Percentiles rank a stretch among this genome's conserved stretches.
Evolutionary conservation across 2,113 vertebrate species (phyloP).

Genomic region (Boleophthalmus pectinirostris): DNA sequence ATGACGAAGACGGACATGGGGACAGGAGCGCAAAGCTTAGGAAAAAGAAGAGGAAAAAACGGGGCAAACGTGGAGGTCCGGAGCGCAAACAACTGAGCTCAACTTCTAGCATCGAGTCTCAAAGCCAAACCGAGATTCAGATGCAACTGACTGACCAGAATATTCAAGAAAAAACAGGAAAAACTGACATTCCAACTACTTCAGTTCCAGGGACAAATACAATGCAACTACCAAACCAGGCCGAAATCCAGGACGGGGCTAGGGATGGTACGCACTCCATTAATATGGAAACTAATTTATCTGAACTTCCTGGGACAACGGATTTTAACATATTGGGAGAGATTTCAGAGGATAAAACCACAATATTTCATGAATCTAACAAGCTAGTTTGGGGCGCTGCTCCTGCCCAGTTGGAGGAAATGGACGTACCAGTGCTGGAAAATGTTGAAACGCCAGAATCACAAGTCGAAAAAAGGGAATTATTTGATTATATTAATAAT

Average conservation of each 20-base stretch:
- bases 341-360: constrained; percentile 2
- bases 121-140: constrained; percentile 23
- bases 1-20: constrained; percentile 8
- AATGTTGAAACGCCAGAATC: not conserved
- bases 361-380: not conserved
- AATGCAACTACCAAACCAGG: constrained; percentile 49
- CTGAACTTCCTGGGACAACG: not conserved
- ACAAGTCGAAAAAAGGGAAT: not conserved
- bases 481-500: constrained; percentile 6
- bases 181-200: not conserved
- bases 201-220: constrained; percentile 32
- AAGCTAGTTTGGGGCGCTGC: not conserved
- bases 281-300: not conserved
- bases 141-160: not conserved
- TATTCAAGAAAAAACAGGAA: constrained; percentile 23
- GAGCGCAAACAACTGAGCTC: constrained; percentile 43
- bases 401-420: not conserved
- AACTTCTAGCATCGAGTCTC: constrained; percentile 41
- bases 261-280: not conserved
- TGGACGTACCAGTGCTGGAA: not conserved
- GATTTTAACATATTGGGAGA: constrained; percentile 11
- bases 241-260: constrained; percentile 2
- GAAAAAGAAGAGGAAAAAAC: constrained; percentile 51
- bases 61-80: constrained; percentile 15
- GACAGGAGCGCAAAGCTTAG: constrained; percentile 28